phyloP scores from a whole-genome alignment of 2,113 vertebrate species.

The Zingel zingel region DNA sequence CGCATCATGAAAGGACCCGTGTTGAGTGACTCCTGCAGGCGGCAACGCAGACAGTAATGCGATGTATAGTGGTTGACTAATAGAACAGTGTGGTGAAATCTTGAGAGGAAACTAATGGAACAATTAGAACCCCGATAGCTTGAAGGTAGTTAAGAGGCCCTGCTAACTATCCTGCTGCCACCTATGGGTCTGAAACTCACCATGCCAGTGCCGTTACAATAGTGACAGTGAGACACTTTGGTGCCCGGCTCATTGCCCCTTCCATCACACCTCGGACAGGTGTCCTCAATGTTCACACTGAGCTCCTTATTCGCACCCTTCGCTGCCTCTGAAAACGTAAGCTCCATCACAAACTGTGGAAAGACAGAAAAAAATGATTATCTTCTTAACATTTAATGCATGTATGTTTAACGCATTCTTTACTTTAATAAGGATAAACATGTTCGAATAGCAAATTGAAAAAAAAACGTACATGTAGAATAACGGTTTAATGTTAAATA shows the following conservation, averaged over 20 bases:
- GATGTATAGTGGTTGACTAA: not conserved
- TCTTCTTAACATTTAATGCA: not conserved
- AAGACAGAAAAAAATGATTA: not conserved
- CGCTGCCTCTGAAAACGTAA: conserved; percentile 94
- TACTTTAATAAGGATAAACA: not conserved
- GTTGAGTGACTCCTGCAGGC: conserved; percentile 89
- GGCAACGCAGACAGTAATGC: not conserved
- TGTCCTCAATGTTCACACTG: conserved; percentile 87
- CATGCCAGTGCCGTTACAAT: conserved; percentile 94
- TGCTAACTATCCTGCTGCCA: not conserved
- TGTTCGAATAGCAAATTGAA: not conserved
- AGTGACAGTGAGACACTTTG: conserved; percentile 89
- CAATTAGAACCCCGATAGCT: not conserved
- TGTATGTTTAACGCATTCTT: too few relatives aligned
- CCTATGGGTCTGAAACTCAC: conserved; percentile 76
- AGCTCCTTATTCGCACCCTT: conserved; percentile 94
- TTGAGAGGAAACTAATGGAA: not conserved
- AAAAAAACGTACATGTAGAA: too few relatives aligned
- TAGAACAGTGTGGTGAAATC: not conserved
- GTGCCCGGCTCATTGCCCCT: conserved; percentile 92
- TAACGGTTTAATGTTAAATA: not conserved
- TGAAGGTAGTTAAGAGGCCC: not conserved
- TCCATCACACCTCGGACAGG: conserved; percentile 90
- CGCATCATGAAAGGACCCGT: conserved; percentile 95
- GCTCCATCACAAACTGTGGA: conserved; percentile 93